phyloP scores from a whole-genome alignment of 2,888 invertebrate genomes.

The Microctonus hyperodae region DNA sequence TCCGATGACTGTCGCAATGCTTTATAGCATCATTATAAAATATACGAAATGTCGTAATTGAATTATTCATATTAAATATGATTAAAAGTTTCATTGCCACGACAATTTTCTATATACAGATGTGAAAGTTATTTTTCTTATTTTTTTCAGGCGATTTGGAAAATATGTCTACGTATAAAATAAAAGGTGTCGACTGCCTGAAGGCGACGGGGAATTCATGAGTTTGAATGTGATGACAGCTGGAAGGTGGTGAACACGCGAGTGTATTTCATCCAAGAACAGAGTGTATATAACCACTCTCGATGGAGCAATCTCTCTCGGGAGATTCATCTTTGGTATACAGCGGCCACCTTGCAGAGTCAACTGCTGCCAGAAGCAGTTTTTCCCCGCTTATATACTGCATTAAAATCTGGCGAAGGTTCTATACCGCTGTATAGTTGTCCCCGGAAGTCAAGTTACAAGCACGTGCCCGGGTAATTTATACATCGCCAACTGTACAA shows the following conservation, averaged over 20 bases:
- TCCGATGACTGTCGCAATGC: conserved; percentile 32
- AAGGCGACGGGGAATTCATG: conserved; percentile 15
- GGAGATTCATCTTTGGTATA: neutral
- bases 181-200: neutral
- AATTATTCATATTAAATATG: neutral
- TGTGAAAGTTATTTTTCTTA: neutral
- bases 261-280: conserved; percentile 11
- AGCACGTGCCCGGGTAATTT: conserved; percentile 26
- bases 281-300: neutral
- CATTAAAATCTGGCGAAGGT: neutral
- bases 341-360: conserved; percentile 23
- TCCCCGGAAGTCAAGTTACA: conserved; percentile 25
- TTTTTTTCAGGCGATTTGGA: neutral
- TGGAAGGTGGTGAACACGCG: conserved; percentile 8
- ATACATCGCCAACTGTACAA: conserved; percentile 29
- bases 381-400: neutral
- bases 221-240: conserved; percentile 22
- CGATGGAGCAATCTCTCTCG: neutral
- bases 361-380: neutral
- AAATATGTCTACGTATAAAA: neutral
- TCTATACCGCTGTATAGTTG: neutral
- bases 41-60: neutral
- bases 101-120: neutral
- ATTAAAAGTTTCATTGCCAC: neutral
- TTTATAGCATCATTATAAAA: conserved; percentile 27